Conservation (phyloP, 2,888 invertebrate species). For the Agrotis puta region DNA sequence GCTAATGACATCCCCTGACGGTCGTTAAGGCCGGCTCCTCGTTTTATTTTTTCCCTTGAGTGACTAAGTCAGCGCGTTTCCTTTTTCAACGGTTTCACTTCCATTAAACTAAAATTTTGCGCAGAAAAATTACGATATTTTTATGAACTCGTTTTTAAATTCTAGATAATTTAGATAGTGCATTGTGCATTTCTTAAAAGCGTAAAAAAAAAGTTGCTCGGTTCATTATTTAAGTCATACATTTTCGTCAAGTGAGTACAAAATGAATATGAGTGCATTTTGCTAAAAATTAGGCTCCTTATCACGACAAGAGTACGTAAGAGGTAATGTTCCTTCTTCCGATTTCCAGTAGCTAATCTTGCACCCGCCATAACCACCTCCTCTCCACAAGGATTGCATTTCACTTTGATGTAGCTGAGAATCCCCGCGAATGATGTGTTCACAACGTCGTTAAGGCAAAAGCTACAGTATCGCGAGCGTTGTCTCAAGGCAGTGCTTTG, state of each 20-base stretch:
- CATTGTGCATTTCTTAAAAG: too few relatives aligned
- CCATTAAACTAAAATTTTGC: constrained; percentile 70
- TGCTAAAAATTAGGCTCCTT: constrained; percentile 21
- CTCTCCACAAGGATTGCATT: constrained; percentile 46
- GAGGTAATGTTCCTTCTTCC: constrained; percentile 23
- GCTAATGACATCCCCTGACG: constrained; percentile 86
- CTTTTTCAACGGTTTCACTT: constrained; percentile 73
- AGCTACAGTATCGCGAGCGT: constrained; percentile 12
- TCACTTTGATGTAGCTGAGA: constrained; percentile 48
- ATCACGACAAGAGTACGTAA: constrained; percentile 9
- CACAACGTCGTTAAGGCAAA: constrained; percentile 40
- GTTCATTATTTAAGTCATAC: constrained; percentile 3
- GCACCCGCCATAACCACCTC: constrained; percentile 41
- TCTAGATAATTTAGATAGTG: neutral
- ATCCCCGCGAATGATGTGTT: constrained; percentile 20
- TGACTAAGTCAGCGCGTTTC: constrained; percentile 81
- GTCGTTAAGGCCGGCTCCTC: constrained; percentile 82
- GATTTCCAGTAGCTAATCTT: constrained; percentile 45
- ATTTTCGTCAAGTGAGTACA: constrained; percentile 16
- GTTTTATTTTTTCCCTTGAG: constrained; percentile 86
- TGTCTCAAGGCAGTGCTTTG: constrained; percentile 27
- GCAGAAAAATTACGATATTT: constrained; percentile 4
- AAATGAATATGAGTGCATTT: neutral
- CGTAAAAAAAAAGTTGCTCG: neutral
- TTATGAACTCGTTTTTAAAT: constrained; percentile 1